These are phyloP conservation scores for Microtus montanus DNA, from an alignment of 2,113 vertebrate genomes.

Conservation along the genomic window DNA sequence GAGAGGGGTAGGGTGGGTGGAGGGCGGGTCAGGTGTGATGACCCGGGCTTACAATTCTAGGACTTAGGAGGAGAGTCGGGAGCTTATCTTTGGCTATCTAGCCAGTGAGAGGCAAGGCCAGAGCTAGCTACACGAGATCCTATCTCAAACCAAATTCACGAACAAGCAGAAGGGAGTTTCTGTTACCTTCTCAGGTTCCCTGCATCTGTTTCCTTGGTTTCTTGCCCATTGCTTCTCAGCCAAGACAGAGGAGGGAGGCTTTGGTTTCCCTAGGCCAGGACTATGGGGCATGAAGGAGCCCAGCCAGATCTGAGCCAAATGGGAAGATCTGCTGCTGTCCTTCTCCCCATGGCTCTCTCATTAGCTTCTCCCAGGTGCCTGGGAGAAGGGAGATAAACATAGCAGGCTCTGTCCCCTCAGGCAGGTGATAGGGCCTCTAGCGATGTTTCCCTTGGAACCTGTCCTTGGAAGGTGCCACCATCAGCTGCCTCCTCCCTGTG, in stretches of 20 bases:
- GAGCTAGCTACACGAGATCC: neutral
- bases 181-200: neutral
- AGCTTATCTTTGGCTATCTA: neutral
- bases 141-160: neutral
- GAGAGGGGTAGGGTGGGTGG: neutral
- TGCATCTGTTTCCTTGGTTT: neutral
- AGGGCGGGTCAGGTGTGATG: neutral
- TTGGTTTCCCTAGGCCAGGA: neutral
- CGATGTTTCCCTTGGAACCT: neutral
- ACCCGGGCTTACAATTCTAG: neutral
- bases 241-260: neutral
- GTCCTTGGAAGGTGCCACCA: neutral
- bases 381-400: no score
- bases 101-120: neutral
- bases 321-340: neutral
- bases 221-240: neutral
- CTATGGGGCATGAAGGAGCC: neutral
- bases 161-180: neutral
- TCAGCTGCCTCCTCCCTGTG: neutral
- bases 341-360: rapidly evolving
- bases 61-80: neutral
- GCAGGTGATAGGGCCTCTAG: neutral
- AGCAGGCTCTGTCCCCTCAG: neutral
- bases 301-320: neutral
- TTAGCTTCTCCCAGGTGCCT: neutral